Percentiles rank a stretch among this genome's conserved stretches.
Evolutionary conservation across 2,113 vertebrate species (phyloP).

Genomic region (Hyperoodon ampullatus): DNA sequence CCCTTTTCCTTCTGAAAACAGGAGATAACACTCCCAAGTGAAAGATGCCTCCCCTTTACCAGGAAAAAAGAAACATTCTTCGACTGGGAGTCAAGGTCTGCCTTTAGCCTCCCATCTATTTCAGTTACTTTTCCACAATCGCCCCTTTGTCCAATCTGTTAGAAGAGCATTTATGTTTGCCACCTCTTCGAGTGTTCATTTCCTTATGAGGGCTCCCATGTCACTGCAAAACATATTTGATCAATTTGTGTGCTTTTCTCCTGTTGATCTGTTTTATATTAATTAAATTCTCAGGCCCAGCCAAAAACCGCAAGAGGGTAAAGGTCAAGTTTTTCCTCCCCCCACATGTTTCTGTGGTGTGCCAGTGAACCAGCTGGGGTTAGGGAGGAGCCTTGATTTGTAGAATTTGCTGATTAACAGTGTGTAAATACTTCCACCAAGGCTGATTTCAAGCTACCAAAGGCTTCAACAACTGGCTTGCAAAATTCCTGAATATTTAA

Average conservation of each 20-base stretch:
- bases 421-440: background rate
- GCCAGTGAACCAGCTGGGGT: background rate
- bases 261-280: background rate
- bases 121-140: background rate
- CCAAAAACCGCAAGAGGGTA: background rate
- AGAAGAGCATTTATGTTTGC: background rate
- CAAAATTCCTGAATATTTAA: conserved; percentile 31
- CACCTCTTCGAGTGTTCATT: background rate
- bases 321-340: background rate
- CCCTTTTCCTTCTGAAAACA: background rate
- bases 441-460: background rate
- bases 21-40: background rate
- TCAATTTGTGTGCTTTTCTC: background rate
- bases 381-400: background rate
- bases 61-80: background rate
- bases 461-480: background rate
- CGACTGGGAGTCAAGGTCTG: background rate
- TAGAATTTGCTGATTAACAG: background rate
- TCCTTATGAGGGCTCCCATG: background rate
- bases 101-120: background rate
- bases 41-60: background rate
- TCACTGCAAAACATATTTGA: background rate
- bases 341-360: background rate
- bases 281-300: background rate
- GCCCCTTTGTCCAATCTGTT: background rate